These are phyloP conservation scores for Oreonectes daqikongensis DNA, from an alignment of 2,797 vertebrate species.

Conservation along the genomic window DNA sequence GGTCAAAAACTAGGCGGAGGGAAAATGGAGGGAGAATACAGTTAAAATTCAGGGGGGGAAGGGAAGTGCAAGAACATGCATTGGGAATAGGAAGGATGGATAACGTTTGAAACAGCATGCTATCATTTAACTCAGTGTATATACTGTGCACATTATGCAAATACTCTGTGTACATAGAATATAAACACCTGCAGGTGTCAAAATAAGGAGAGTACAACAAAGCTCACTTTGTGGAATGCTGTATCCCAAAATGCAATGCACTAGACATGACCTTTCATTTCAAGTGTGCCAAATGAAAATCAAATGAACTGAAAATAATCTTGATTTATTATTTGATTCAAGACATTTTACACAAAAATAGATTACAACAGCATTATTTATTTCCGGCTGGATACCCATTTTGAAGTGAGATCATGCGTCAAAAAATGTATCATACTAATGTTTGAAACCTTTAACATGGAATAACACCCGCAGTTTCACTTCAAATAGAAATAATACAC, in stretches of 20 bases:
- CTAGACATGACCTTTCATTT: background rate
- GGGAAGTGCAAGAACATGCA: conserved; percentile 10
- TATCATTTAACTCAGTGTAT: background rate
- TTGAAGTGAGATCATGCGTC: background rate
- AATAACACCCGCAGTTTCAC: background rate
- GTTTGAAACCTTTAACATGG: background rate
- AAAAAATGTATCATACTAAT: background rate
- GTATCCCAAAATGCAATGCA: background rate
- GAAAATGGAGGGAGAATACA: conserved; percentile 34
- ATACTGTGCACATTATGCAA: background rate
- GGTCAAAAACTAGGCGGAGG: conserved; percentile 26
- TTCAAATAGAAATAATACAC: background rate
- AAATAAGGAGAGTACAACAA: background rate
- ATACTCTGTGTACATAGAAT: background rate
- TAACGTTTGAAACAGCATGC: background rate
- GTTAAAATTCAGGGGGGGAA: background rate
- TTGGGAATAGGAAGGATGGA: background rate
- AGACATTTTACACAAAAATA: background rate
- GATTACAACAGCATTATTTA: background rate
- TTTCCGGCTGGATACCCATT: background rate
- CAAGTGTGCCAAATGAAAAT: background rate
- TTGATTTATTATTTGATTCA: too few species aligned
- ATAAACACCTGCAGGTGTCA: background rate
- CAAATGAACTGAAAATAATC: background rate
- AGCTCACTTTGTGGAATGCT: background rate